These are phyloP conservation scores for Belonocnema kinseyi DNA, from an alignment of 1,140 invertebrate genomes.

Conservation along the genomic window DNA sequence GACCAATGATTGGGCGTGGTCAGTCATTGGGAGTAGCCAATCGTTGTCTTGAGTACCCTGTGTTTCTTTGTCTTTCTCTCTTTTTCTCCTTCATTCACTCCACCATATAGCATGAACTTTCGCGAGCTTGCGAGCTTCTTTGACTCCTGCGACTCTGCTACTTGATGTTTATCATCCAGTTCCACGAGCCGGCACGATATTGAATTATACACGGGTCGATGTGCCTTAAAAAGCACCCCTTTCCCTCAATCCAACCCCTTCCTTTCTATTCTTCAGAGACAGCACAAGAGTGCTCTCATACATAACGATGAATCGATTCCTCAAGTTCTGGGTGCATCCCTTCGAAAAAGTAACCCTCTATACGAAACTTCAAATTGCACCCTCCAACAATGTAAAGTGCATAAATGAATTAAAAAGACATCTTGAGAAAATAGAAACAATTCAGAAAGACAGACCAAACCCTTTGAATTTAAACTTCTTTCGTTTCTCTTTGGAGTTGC, in stretches of 20 bases:
- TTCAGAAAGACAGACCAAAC: too few relatives aligned
- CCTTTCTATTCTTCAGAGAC: not conserved
- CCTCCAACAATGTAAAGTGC: too few relatives aligned
- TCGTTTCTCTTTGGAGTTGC: too few relatives aligned
- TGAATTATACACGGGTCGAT: conserved; percentile 64
- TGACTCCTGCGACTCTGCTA: conserved; percentile 56
- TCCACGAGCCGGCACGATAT: conserved; percentile 55
- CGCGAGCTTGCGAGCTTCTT: conserved; percentile 44
- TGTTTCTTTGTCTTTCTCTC: conserved; percentile 21
- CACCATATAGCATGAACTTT: not conserved
- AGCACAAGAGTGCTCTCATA: not conserved
- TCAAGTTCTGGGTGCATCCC: too few relatives aligned
- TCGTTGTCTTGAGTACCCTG: not conserved
- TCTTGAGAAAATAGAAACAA: too few relatives aligned
- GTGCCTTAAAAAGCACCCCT: conserved; percentile 56
- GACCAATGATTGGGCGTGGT: too few relatives aligned
- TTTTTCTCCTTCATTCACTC: conserved; percentile 11
- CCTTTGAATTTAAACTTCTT: too few relatives aligned
- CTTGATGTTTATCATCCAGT: conserved; percentile 68
- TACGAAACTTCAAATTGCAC: not conserved
- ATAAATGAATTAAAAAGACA: too few relatives aligned
- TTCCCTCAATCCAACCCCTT: conserved; percentile 12
- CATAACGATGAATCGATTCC: conserved; percentile 14
- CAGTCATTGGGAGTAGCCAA: too few relatives aligned
- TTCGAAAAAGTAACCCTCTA: not conserved